Percentiles rank a stretch among this genome's conserved stretches.
Evolutionary conservation across 2,888 invertebrate species (phyloP).

Genomic region (Orchestes rusci): DNA sequence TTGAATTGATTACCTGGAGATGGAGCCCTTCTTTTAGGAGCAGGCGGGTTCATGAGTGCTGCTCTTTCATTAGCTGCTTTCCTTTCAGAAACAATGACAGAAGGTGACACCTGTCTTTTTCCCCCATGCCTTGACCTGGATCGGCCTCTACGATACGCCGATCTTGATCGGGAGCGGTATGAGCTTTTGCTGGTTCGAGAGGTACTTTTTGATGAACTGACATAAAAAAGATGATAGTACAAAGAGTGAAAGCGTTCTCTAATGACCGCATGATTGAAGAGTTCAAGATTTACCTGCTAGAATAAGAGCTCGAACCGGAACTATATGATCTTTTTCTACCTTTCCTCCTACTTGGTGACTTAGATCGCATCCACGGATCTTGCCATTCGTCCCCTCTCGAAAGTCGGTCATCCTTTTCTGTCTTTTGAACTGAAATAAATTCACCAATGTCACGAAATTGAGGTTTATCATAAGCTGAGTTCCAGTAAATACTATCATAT

Average conservation of each 20-base stretch:
- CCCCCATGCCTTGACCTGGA: slow-evolving; percentile 43
- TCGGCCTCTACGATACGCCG: slow-evolving; percentile 32
- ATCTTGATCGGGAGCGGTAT: slow-evolving; percentile 48
- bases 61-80: slow-evolving; percentile 59
- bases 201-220: slow-evolving; percentile 39
- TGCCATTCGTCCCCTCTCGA: slow-evolving; percentile 82
- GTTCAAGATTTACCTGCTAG: slow-evolving; percentile 47
- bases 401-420: slow-evolving; percentile 27
- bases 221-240: too few species aligned
- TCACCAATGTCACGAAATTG: too few species aligned
- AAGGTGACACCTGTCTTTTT: slow-evolving; percentile 49
- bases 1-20: slow-evolving; percentile 44
- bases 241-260: too few species aligned
- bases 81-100: slow-evolving; percentile 58
- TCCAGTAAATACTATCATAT: too few species aligned
- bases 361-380: slow-evolving; percentile 87
- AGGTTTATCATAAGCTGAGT: too few species aligned
- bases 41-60: slow-evolving; percentile 69
- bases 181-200: slow-evolving; percentile 40
- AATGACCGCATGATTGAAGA: too few species aligned
- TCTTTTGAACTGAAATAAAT: slow-evolving; percentile 60
- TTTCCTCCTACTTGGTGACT: slow-evolving; percentile 57
- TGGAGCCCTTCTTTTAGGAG: slow-evolving; percentile 51
- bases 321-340: slow-evolving; percentile 57
- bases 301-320: slow-evolving; percentile 63